These are phyloP conservation scores for Machimus atricapillus DNA, from an alignment of 2,888 invertebrate species.

Conservation along the genomic window DNA sequence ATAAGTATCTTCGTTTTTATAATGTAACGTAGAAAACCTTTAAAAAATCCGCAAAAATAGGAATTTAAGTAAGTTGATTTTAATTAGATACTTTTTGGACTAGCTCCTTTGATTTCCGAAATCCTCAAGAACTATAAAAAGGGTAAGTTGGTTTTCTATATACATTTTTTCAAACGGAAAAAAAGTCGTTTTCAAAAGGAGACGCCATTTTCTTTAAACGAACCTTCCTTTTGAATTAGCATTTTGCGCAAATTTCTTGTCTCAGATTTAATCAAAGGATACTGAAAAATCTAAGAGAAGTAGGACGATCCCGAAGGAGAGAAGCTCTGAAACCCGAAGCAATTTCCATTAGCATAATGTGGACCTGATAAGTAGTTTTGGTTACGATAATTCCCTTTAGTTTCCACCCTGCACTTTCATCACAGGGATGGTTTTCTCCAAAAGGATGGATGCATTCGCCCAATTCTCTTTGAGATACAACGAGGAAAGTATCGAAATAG, in stretches of 20 bases:
- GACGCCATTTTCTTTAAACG: not conserved
- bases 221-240: not conserved
- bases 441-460: not conserved
- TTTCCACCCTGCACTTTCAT: not conserved
- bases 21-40: too few species aligned
- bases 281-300: not conserved
- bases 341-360: not conserved
- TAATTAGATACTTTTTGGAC: not conserved
- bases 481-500: not conserved
- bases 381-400: not conserved
- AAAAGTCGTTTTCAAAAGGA: not conserved
- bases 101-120: not conserved
- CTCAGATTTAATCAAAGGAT: not conserved
- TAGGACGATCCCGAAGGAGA: not conserved
- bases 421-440: not conserved
- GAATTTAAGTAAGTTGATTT: not conserved
- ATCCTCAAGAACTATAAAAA: not conserved
- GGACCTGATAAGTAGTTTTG: not conserved
- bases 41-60: not conserved
- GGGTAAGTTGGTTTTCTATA: not conserved
- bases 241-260: not conserved
- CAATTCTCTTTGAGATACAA: not conserved
- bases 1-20: too few species aligned
- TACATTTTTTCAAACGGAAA: not conserved
- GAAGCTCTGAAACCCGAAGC: not conserved